phyloP scores from a whole-genome alignment of 2,113 vertebrate genomes.

The Ciconia maguari region DNA sequence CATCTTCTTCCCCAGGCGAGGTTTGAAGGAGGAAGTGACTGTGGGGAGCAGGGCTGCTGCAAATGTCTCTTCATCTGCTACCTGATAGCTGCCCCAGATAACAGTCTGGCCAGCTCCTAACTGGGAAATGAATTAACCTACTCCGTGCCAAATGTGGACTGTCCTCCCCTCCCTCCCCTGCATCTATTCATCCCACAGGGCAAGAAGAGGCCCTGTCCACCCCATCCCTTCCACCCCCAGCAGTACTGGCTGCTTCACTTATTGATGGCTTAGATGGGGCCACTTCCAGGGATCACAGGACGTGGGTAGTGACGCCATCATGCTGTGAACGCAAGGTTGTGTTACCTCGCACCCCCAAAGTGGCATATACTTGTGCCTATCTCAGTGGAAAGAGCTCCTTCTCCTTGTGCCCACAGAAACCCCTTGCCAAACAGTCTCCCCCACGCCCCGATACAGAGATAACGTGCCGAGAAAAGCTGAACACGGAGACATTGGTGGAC shows the following conservation, averaged over 20 bases:
- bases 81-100: background rate
- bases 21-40: conserved; percentile 48
- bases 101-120: background rate
- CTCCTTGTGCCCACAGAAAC: background rate
- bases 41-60: background rate
- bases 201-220: background rate
- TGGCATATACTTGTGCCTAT: background rate
- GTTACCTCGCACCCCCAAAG: background rate
- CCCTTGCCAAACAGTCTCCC: background rate
- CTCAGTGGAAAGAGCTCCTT: background rate
- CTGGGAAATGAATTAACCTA: background rate
- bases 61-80: conserved; percentile 12
- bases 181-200: background rate
- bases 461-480: background rate
- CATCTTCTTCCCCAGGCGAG: background rate
- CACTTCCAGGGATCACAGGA: background rate
- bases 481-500: background rate
- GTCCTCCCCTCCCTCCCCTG: background rate
- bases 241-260: background rate
- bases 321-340: background rate
- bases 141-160: background rate
- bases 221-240: background rate
- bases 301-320: background rate
- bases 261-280: background rate
- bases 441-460: background rate